Percentiles rank a stretch among this genome's conserved stretches.
Evolutionary conservation across 1,140 invertebrate genomes (phyloP).

Genomic region (Semibalanus balanoides): DNA sequence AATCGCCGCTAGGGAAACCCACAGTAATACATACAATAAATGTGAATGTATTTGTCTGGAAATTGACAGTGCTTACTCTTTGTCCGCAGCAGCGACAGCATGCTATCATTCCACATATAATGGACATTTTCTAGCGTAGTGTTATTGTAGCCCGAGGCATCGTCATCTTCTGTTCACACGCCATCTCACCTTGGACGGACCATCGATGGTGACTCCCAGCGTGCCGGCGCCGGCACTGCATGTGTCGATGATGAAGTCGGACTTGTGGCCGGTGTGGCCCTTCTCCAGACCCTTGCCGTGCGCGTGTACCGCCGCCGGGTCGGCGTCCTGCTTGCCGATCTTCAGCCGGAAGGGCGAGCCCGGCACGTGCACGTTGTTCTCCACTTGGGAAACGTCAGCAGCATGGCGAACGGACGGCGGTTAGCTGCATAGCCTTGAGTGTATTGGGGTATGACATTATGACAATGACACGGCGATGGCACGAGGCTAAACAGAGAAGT

Average conservation of each 20-base stretch:
- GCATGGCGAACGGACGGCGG: no score
- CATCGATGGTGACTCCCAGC: slow-evolving; percentile 84
- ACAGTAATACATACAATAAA: no score
- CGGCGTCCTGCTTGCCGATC: slow-evolving; percentile 88
- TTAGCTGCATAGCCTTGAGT: background rate
- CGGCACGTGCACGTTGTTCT: slow-evolving; percentile 91
- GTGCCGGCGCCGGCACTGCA: slow-evolving; percentile 86
- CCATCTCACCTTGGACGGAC: slow-evolving; percentile 87
- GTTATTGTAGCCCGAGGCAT: no score
- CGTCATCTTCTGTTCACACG: no score
- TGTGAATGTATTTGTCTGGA: no score
- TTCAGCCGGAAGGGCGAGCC: slow-evolving; percentile 82
- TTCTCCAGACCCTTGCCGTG: slow-evolving; percentile 67
- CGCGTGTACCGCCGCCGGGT: slow-evolving; percentile 88
- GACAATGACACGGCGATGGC: no score
- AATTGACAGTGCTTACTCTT: no score
- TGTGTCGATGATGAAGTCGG: slow-evolving; percentile 93
- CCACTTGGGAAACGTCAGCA: slow-evolving; percentile 56
- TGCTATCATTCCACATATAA: no score
- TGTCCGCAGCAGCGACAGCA: no score
- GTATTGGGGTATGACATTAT: background rate
- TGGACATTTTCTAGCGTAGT: no score
- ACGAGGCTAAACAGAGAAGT: no score
- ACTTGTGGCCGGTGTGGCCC: slow-evolving; percentile 62
- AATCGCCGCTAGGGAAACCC: no score